Evolutionary conservation across 2,888 invertebrate genomes (phyloP), one percentile per base, ranked within the genome.

Genomic region (Lepidocyrtoides sp.): DNA sequence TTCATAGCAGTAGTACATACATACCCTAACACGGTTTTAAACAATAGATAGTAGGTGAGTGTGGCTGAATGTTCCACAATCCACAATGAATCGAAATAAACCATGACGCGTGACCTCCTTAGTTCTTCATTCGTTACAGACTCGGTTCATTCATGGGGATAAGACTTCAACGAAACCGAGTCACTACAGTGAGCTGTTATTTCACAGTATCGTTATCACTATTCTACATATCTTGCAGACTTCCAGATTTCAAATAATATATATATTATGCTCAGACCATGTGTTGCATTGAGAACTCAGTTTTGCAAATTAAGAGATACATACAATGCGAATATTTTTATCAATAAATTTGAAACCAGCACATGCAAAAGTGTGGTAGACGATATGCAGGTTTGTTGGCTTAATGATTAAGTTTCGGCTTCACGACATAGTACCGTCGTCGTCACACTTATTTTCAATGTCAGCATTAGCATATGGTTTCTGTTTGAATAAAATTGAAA

Each of bases 21-120:
- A 17, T 69, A 12, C 41, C 1, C 41, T 69, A 69, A 69, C 69
- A 69, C 41, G 41, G 20, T 69, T 69, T 69, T 41, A 12, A 69
- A 69, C 69, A 69, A 69, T 69, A 41, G 41, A 36, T 79, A 17
- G 41, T 69, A 20, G 81, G 54, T 82, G 75, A 54, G 36, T 82
- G 69, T 66, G 69, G 81, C 72, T 81, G 81, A 72, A 51, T 77
- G 77, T 85, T n/a, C n/a, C n/a, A n/a, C n/a, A n/a, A n/a, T 90
- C 57, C 84, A 90, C 90, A 29, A 51, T 89, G 84, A 89, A 79
- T 8, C 20, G 17, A 90, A 90, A 92, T 92, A 91, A 89, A 91
- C 83, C 92, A 66, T 92, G 88, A 91, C 86, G 89, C 66, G 82
- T 90, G 93, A 93, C 93, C 93, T 93, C 91, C 88, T 93, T 93